Percentiles rank a stretch among this genome's conserved stretches.
phyloP scores from a whole-genome alignment of 2,113 vertebrate species.

The Sphyrna mokarran region DNA sequence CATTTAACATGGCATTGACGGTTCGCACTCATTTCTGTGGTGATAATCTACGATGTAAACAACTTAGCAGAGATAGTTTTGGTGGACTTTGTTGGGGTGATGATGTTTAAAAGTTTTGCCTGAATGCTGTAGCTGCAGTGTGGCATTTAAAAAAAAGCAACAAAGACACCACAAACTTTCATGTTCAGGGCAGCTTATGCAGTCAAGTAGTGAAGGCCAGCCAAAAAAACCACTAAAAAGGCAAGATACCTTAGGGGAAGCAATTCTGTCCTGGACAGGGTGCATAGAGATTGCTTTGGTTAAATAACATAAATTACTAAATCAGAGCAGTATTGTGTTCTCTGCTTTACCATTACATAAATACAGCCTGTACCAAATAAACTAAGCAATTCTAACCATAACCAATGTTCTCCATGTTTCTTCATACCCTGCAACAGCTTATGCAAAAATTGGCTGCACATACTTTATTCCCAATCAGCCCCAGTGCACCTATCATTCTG shows the following conservation, averaged over 20 bases:
- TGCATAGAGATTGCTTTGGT: not conserved
- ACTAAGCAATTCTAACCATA: not conserved
- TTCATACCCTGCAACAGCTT: not conserved
- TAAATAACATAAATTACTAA: not conserved
- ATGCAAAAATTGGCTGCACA: not conserved
- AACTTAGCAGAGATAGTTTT: not conserved
- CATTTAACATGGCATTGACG: not conserved
- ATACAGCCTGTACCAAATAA: not conserved
- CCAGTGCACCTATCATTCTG: not conserved
- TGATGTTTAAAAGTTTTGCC: not conserved
- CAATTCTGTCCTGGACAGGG: not conserved
- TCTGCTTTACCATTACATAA: not conserved
- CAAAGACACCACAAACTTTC: not conserved
- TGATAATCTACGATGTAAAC: not conserved
- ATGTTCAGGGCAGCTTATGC: not conserved
- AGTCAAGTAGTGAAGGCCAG: not conserved
- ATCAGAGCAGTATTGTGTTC: not conserved
- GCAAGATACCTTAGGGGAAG: not conserved
- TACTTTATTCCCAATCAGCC: not conserved
- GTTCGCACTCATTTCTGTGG: not conserved
- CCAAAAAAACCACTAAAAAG: not conserved
- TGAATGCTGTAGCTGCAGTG: not conserved
- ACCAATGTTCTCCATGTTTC: not conserved
- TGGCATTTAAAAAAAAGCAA: not conserved
- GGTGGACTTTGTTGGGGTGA: not conserved